These are phyloP conservation scores for Lordiphosa mommai DNA, from an alignment of 1,140 invertebrate species.

Conservation along the genomic window DNA sequence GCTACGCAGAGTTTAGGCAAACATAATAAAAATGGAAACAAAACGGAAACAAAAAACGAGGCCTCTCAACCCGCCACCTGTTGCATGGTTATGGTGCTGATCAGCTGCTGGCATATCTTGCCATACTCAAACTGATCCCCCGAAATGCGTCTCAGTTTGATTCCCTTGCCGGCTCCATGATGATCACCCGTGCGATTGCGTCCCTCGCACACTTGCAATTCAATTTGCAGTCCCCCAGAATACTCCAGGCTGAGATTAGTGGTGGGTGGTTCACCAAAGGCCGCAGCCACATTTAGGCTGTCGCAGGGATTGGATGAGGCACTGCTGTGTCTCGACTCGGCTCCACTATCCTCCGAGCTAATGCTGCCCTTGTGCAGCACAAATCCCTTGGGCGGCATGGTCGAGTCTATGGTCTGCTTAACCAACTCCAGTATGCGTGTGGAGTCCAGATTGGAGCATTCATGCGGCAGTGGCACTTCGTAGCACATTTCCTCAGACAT, in stretches of 20 bases:
- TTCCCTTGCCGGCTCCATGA: slow-evolving; percentile 83
- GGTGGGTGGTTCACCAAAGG: slow-evolving; percentile 55
- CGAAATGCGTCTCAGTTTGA: slow-evolving; percentile 94
- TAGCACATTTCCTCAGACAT: slow-evolving; percentile 81
- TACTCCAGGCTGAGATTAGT: slow-evolving; percentile 87
- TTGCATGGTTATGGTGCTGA: slow-evolving; percentile 91
- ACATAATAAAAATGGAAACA: neutral
- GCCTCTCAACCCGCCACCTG: slow-evolving; percentile 61
- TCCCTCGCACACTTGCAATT: slow-evolving; percentile 89
- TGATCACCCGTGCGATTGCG: slow-evolving; percentile 85
- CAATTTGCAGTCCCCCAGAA: slow-evolving; percentile 92
- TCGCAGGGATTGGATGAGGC: slow-evolving; percentile 39
- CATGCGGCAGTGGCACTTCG: slow-evolving; percentile 88
- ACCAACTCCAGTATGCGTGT: slow-evolving; percentile 90
- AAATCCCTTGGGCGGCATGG: slow-evolving; percentile 88
- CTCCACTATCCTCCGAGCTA: slow-evolving; percentile 58
- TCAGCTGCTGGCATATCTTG: slow-evolving; percentile 93
- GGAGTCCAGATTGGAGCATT: slow-evolving; percentile 88
- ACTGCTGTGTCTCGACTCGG: slow-evolving; percentile 54
- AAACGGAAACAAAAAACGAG: neutral
- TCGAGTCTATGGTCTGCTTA: slow-evolving; percentile 89
- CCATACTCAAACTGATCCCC: slow-evolving; percentile 95
- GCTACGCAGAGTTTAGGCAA: slow-evolving; percentile 71
- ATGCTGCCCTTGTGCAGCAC: slow-evolving; percentile 80
- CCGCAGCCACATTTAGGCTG: neutral